Evolutionary conservation across 2,113 vertebrate genomes (phyloP), one percentile per base, ranked within the genome.

Genomic region (Mormyrus iriodes): DNA sequence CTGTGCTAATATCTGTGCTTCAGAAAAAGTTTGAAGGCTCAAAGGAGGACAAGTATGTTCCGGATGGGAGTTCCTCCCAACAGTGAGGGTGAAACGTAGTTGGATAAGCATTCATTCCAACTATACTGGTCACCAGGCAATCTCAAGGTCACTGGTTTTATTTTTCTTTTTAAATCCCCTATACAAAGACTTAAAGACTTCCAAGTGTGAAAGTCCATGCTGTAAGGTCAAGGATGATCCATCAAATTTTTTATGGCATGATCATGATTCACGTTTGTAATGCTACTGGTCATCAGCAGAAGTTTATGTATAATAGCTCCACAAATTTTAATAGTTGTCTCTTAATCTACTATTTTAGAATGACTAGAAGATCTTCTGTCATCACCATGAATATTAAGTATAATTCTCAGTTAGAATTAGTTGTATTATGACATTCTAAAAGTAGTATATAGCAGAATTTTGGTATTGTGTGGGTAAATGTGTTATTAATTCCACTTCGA

Each of bases 1-100:
- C 89, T 42, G 95, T 91, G 91, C 51, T 92, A 84, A 91, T 91
- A 87, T 58, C 48, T 51, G 6, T 6, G 48, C 83, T 44, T 88
- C 87, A 35, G 88, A 51, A 89, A 65, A 2, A 53, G 51, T 15
- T 53, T 39, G 51, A 73, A 90, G 44, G 76, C 76, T 87, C 27
- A 90, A 90, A 89, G 86, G 39, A 31, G 85, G 49, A 86, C 49
- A 48, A 10, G 51, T 51, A 39, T 31, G 49, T 39, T 86, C 27
- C n/a, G 13, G 51, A 13, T 86, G n/a, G 27, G 51, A 49, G 31
- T n/a, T 52, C 49, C 24, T 35, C 5, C 85, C n/a, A 53, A 35
- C 52, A 86, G 51, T 52, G 51, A 24, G 12, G 13, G 13, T 12
- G 0, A n/a, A 53, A 86, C 15, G 85, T 31, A 86, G 31, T 31